A percentile compares a stretch with the other conserved stretches of the same genome.
Conservation (phyloP, 2,888 invertebrate species). For the Netelia inedita region DNA sequence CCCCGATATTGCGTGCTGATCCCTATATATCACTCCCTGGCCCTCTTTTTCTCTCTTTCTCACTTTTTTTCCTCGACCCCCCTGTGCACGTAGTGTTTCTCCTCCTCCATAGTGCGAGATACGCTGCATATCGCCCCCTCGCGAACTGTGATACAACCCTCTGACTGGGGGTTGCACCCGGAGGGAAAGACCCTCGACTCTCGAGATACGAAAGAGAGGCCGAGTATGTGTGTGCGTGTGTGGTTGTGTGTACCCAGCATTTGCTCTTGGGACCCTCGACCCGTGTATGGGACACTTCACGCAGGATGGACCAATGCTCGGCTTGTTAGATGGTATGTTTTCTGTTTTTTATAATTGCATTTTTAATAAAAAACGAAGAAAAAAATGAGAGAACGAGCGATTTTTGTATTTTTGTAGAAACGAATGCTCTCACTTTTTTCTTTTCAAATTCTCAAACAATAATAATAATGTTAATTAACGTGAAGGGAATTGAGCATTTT, state of each 20-base stretch:
- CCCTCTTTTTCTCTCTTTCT: slow-evolving; percentile 34
- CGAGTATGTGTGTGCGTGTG: slow-evolving; percentile 2
- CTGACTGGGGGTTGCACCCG: slow-evolving; percentile 51
- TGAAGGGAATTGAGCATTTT: too few relatives aligned
- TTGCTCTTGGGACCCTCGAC: slow-evolving; percentile 41
- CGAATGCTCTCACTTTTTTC: too few relatives aligned
- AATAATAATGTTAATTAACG: too few relatives aligned
- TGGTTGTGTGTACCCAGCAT: slow-evolving; percentile 22
- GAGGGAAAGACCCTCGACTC: slow-evolving; percentile 57
- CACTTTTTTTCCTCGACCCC: slow-evolving; percentile 50
- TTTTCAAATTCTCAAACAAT: too few relatives aligned
- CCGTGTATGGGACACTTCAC: slow-evolving; percentile 29
- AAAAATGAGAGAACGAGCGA: too few relatives aligned
- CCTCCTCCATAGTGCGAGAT: slow-evolving; percentile 42
- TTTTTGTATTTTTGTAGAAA: too few relatives aligned
- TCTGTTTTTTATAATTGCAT: too few relatives aligned
- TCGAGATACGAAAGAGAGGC: slow-evolving; percentile 16
- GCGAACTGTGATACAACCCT: slow-evolving; percentile 56
- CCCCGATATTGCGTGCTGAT: slow-evolving; percentile 56
- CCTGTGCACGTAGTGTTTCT: slow-evolving; percentile 44
- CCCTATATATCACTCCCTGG: slow-evolving; percentile 38
- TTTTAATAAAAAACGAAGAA: too few relatives aligned
- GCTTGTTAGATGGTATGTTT: too few relatives aligned
- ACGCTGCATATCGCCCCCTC: slow-evolving; percentile 40
- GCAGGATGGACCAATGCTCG: neutral